A percentile compares a stretch with the other conserved stretches of the same genome.
phyloP scores from a whole-genome alignment of 2,113 vertebrate species.

The Bubo bubo region DNA sequence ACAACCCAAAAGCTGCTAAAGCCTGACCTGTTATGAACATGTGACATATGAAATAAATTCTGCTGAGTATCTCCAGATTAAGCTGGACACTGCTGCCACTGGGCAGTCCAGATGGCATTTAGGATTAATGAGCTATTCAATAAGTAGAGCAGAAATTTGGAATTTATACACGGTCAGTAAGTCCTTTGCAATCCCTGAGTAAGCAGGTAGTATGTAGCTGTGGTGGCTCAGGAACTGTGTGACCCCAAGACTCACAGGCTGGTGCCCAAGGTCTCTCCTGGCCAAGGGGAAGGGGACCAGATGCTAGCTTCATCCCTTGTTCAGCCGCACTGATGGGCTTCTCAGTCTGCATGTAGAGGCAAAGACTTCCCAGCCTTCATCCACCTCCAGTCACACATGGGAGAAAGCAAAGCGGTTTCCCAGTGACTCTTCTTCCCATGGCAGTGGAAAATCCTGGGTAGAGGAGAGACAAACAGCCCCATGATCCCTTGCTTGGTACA shows the following conservation, averaged over 20 bases:
- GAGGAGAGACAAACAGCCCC: fast-evolving
- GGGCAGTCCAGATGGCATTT: background rate
- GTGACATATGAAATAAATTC: background rate
- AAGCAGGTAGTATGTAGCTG: background rate
- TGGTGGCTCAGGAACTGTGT: background rate
- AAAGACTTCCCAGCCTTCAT: background rate
- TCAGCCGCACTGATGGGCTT: background rate
- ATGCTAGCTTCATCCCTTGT: background rate
- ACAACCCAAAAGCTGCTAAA: background rate
- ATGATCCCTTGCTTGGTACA: background rate
- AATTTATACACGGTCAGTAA: background rate
- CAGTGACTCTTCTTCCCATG: fast-evolving
- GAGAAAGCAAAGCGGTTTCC: background rate
- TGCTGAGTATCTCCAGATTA: background rate
- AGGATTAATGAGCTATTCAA: background rate
- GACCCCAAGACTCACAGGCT: background rate
- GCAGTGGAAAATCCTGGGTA: background rate
- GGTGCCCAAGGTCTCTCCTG: background rate
- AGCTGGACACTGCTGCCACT: background rate
- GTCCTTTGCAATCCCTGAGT: background rate
- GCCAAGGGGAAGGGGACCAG: background rate
- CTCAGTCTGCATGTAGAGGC: background rate
- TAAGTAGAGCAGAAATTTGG: background rate
- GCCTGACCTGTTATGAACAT: background rate
- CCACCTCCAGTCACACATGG: background rate